These are phyloP conservation scores for Eubasilissa splendida DNA, from an alignment of 2,888 invertebrate species.

Conservation along the genomic window DNA sequence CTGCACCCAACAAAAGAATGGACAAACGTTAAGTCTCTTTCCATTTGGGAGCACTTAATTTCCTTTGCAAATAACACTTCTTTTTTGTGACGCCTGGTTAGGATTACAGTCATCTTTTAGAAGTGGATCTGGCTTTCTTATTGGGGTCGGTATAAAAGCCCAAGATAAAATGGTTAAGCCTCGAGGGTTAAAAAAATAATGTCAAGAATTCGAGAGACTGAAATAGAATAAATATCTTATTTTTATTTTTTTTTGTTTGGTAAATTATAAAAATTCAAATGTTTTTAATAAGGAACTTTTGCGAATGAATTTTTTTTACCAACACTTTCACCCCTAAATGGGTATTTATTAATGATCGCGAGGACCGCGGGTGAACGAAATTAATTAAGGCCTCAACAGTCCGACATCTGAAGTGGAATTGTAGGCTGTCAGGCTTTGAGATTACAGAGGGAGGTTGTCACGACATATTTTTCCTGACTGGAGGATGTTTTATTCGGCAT, in stretches of 20 bases:
- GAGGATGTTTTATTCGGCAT: neutral
- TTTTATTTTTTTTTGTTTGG: neutral
- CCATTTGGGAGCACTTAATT: constrained; percentile 28
- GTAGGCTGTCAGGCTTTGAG: constrained; percentile 2
- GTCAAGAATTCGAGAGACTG: neutral
- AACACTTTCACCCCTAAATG: no score
- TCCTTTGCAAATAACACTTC: constrained; percentile 22
- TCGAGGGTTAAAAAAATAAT: constrained; percentile 4
- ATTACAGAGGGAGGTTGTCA: neutral
- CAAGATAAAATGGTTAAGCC: constrained; percentile 12
- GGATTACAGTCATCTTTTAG: constrained; percentile 9
- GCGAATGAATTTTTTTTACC: no score
- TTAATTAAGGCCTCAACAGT: neutral
- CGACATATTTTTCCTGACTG: neutral
- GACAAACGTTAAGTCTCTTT: constrained; percentile 21
- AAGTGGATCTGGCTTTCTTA: neutral
- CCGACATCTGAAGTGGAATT: constrained; percentile 7
- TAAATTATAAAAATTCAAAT: no score
- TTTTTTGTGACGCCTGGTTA: neutral
- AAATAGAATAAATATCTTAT: constrained; percentile 23
- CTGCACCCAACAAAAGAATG: neutral
- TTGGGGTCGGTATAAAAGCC: constrained; percentile 10
- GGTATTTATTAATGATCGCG: no score
- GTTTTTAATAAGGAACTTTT: no score
- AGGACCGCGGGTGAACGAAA: neutral